phyloP scores from a whole-genome alignment of 2,888 invertebrate species.

The Vanessa cardui region DNA sequence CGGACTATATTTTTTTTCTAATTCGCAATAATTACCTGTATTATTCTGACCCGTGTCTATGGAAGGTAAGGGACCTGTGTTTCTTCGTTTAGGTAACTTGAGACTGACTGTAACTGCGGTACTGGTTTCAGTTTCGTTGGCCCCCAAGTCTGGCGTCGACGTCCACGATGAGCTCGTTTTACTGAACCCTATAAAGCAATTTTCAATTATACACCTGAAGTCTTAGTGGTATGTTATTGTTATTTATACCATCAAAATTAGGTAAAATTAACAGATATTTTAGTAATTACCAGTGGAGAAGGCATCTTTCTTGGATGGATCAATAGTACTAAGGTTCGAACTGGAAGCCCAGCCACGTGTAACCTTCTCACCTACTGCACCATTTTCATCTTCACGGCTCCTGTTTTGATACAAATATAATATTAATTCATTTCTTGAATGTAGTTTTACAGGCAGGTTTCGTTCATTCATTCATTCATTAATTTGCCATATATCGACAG shows the following conservation, averaged over 20 bases:
- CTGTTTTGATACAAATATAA: slow-evolving; percentile 48
- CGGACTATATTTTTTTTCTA: too few species aligned
- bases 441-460: too few species aligned
- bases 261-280: neutral
- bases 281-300: slow-evolving; percentile 67
- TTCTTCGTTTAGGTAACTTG: slow-evolving; percentile 85
- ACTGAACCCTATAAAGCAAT: slow-evolving; percentile 64
- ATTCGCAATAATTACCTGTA: slow-evolving; percentile 16
- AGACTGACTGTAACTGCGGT: slow-evolving; percentile 87
- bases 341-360: slow-evolving; percentile 90
- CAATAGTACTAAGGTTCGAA: slow-evolving; percentile 84
- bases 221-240: too few species aligned
- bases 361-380: slow-evolving; percentile 72
- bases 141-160: slow-evolving; percentile 91
- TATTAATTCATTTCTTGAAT: too few species aligned
- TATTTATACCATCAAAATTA: too few species aligned
- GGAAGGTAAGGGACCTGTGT: slow-evolving; percentile 81
- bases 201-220: slow-evolving; percentile 2
- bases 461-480: too few species aligned
- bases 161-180: slow-evolving; percentile 87
- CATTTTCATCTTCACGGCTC: slow-evolving; percentile 76
- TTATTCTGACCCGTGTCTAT: slow-evolving; percentile 78
- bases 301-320: slow-evolving; percentile 72
- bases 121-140: slow-evolving; percentile 81
- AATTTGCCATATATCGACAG: too few species aligned